phyloP scores from a whole-genome alignment of 1,140 invertebrate genomes.

The Pemphigus obesinymphae region DNA sequence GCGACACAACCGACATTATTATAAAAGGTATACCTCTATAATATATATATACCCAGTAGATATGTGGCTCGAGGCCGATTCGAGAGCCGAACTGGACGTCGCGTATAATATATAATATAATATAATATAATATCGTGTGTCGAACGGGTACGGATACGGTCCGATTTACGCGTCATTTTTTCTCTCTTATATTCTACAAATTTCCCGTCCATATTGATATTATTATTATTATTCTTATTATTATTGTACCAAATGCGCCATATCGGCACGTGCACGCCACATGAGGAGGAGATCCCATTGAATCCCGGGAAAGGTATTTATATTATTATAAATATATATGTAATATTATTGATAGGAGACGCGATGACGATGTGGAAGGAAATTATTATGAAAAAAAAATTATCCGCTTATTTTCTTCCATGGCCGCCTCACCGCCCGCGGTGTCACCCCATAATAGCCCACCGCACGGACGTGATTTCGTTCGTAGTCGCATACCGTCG shows the following conservation, averaged over 20 bases:
- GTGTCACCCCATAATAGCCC: neutral
- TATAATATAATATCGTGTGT: neutral
- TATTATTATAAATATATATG: slow-evolving; percentile 4
- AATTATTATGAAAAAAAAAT: neutral
- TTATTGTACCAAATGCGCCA: slow-evolving; percentile 23
- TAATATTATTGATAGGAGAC: neutral
- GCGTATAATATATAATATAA: no score
- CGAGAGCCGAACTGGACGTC: neutral
- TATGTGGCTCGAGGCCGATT: neutral
- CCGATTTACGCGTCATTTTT: slow-evolving; percentile 4
- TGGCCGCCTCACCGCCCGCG: no score
- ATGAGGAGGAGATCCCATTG: neutral
- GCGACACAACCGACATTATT: neutral
- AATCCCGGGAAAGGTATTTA: neutral
- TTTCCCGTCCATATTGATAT: neutral
- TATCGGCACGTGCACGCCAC: slow-evolving; percentile 19
- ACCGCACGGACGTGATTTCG: neutral
- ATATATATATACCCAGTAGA: no score
- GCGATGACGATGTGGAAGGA: neutral
- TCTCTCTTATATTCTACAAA: no score
- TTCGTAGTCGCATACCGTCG: slow-evolving; percentile 15
- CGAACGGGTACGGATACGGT: neutral
- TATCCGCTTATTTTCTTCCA: slow-evolving; percentile 3
- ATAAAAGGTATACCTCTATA: no score
- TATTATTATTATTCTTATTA: neutral